phyloP scores from a whole-genome alignment of 2,888 invertebrate species.

The Ectemnius cavifrons region DNA sequence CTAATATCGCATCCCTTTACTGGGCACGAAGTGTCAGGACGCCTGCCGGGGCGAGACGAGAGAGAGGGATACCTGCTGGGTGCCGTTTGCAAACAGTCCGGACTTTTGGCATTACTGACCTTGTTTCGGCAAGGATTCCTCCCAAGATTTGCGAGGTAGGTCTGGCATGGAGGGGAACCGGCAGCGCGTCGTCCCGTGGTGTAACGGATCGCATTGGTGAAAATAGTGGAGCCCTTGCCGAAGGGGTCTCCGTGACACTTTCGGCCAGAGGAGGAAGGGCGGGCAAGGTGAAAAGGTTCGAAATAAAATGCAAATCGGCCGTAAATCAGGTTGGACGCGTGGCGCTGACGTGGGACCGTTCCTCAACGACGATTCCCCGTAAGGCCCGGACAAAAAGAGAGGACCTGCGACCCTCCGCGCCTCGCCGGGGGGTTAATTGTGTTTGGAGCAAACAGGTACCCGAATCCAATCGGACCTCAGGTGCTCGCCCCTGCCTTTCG shows the following conservation, averaged over 20 bases:
- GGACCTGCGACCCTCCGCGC: slow-evolving; percentile 39
- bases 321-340: slow-evolving; percentile 66
- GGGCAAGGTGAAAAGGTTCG: slow-evolving; percentile 42
- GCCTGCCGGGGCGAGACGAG: too few species aligned
- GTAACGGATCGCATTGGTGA: slow-evolving; percentile 49
- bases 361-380: slow-evolving; percentile 47
- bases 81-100: too few species aligned
- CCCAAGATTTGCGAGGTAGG: slow-evolving; percentile 36
- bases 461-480: slow-evolving; percentile 47
- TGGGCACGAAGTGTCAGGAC: neutral
- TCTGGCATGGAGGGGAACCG: neutral
- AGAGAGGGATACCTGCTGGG: too few species aligned
- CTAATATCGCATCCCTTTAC: slow-evolving; percentile 2
- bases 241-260: slow-evolving; percentile 28
- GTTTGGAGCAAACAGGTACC: slow-evolving; percentile 67
- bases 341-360: slow-evolving; percentile 49
- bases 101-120: slow-evolving; percentile 58
- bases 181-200: slow-evolving; percentile 8
- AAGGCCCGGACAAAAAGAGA: slow-evolving; percentile 20
- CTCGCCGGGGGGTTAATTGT: slow-evolving; percentile 63
- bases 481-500: slow-evolving; percentile 39
- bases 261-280: too few species aligned
- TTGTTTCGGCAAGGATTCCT: slow-evolving; percentile 53
- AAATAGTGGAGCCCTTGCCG: slow-evolving; percentile 28
- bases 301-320: slow-evolving; percentile 56